Percentiles rank a stretch among this genome's conserved stretches.
phyloP scores from a whole-genome alignment of 2,113 vertebrate species.

The Lagenorhynchus albirostris region DNA sequence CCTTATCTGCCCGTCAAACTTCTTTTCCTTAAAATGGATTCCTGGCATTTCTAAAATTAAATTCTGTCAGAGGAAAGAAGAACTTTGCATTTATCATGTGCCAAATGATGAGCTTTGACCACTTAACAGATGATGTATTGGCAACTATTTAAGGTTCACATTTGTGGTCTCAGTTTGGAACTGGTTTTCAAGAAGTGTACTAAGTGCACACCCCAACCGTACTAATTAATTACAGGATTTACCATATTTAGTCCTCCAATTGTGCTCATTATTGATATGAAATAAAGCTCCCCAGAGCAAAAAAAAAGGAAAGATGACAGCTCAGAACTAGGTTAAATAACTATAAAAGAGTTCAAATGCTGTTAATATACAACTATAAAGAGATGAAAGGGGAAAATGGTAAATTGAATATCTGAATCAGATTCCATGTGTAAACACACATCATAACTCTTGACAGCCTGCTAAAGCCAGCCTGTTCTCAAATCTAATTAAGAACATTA shows the following conservation, averaged over 20 bases:
- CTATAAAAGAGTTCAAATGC: neutral
- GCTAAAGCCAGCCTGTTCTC: neutral
- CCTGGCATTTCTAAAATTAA: too few species aligned
- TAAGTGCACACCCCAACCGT: neutral
- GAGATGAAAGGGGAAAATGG: neutral
- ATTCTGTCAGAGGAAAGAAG: neutral
- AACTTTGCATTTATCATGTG: neutral
- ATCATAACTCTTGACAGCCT: neutral
- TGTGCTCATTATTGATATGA: neutral
- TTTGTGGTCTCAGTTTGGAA: neutral
- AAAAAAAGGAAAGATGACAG: neutral
- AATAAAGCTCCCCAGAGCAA: neutral
- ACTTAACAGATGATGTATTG: neutral
- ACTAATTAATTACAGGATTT: neutral
- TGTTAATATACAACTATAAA: conserved; percentile 19
- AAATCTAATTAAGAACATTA: neutral
- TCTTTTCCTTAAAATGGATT: too few species aligned
- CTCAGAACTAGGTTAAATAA: neutral
- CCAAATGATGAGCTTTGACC: neutral
- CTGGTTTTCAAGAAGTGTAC: neutral
- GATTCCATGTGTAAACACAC: neutral
- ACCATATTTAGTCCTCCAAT: neutral
- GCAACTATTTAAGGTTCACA: neutral
- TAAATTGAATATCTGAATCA: neutral
- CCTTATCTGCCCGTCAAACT: too few species aligned